Evolutionary conservation across 2,797 vertebrate species (phyloP).

Genomic region (Phoxinus dragarum): DNA sequence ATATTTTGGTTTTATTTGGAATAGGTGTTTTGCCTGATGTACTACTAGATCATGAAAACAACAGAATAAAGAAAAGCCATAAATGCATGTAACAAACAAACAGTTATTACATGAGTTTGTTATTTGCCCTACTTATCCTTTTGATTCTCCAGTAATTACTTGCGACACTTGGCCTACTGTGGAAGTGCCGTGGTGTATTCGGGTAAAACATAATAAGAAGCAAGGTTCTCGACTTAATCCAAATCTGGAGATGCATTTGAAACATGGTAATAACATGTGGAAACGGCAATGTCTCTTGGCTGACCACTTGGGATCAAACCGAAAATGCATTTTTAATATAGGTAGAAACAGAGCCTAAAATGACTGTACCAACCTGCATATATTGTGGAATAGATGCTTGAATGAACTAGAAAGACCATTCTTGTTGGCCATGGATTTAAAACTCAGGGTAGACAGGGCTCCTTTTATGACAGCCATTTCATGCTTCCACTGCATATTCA

Average conservation of each 20-base stretch:
- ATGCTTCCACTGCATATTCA: conserved; percentile 16
- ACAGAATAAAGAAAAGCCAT: neutral
- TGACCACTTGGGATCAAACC: neutral
- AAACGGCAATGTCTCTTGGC: neutral
- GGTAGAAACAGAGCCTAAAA: neutral
- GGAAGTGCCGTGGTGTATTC: neutral
- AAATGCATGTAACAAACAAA: neutral
- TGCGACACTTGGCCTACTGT: neutral
- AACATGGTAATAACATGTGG: neutral
- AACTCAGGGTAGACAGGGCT: neutral
- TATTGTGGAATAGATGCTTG: neutral
- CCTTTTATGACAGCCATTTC: conserved; percentile 9
- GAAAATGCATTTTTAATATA: neutral
- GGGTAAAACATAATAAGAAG: neutral
- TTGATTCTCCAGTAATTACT: neutral
- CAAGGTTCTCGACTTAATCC: neutral
- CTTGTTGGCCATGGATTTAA: neutral
- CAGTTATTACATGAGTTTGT: neutral
- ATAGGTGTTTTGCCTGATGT: neutral
- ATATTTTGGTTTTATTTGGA: neutral
- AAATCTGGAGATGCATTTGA: neutral
- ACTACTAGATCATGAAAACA: neutral
- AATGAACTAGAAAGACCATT: neutral
- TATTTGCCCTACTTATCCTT: neutral
- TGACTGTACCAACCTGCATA: neutral